phyloP scores from a whole-genome alignment of 1,140 invertebrate genomes.

The Ladona fulva region DNA sequence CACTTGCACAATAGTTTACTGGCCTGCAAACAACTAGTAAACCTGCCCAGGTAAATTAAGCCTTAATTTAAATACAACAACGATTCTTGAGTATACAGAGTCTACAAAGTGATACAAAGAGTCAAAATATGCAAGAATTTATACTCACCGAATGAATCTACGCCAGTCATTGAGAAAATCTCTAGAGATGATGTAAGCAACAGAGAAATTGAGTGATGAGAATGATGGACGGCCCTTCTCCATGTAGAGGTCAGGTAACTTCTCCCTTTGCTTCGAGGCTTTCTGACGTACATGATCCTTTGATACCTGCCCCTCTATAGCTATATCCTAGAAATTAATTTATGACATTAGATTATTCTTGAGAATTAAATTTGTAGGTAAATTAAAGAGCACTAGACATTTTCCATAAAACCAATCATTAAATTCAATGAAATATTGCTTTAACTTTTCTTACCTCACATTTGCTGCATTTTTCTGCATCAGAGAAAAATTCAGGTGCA shows the following conservation, averaged over 20 bases:
- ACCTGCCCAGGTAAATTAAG: too few species aligned
- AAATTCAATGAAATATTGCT: too few species aligned
- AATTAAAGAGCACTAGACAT: neutral
- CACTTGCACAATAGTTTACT: too few species aligned
- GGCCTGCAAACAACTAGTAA: too few species aligned
- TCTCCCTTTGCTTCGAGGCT: neutral
- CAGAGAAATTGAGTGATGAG: neutral
- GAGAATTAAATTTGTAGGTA: too few species aligned
- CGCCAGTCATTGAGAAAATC: neutral
- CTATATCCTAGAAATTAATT: neutral
- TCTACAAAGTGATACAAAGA: neutral
- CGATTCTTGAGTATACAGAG: too few species aligned
- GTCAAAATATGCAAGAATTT: neutral
- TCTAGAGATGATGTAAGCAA: neutral
- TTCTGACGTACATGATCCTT: neutral
- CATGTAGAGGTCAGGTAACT: neutral
- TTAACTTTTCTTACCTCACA: slow-evolving; percentile 35
- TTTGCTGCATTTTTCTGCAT: slow-evolving; percentile 34
- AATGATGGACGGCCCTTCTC: neutral
- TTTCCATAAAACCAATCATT: too few species aligned
- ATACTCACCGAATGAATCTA: neutral
- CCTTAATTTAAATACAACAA: too few species aligned
- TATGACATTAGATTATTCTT: too few species aligned
- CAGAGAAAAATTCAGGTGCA: slow-evolving; percentile 36
- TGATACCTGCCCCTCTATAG: neutral